A percentile compares a stretch with the other conserved stretches of the same genome.
Conservation (phyloP, 2,797 vertebrate genomes). For the Chelmon rostratus region DNA sequence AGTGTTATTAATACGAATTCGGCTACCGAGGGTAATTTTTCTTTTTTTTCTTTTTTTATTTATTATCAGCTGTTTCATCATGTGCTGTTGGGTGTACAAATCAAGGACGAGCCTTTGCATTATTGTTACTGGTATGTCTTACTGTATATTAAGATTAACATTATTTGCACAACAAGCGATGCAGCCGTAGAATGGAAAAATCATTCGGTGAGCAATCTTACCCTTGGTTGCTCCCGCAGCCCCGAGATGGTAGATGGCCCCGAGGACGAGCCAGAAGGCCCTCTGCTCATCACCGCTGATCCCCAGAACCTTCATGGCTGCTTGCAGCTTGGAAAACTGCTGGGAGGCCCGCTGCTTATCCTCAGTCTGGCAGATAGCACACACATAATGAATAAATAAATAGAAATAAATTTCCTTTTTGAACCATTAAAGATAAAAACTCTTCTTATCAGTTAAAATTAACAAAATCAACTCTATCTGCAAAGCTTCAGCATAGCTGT, state of each 20-base stretch:
- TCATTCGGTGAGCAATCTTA: slow-evolving; percentile 68
- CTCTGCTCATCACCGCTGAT: slow-evolving; percentile 93
- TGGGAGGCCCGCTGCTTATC: slow-evolving; percentile 95
- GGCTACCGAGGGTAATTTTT: background rate
- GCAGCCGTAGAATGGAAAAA: background rate
- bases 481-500: background rate
- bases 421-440: background rate
- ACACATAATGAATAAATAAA: too few relatives aligned
- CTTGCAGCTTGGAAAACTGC: slow-evolving; percentile 96
- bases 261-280: slow-evolving; percentile 94
- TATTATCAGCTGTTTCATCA: slow-evolving; percentile 3
- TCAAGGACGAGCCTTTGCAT: background rate
- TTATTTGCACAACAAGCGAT: background rate
- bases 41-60: background rate
- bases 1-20: slow-evolving; percentile 27
- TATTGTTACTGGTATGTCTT: background rate
- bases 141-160: slow-evolving; percentile 3
- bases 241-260: slow-evolving; percentile 95
- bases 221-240: slow-evolving; percentile 97
- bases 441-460: background rate
- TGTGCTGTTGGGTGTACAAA: background rate
- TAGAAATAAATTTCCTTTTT: slow-evolving; percentile 11
- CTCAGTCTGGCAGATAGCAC: slow-evolving; percentile 85
- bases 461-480: background rate
- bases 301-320: slow-evolving; percentile 96